These are phyloP conservation scores for Ypsolopha scabrella DNA, from an alignment of 2,888 invertebrate species.

Conservation along the genomic window DNA sequence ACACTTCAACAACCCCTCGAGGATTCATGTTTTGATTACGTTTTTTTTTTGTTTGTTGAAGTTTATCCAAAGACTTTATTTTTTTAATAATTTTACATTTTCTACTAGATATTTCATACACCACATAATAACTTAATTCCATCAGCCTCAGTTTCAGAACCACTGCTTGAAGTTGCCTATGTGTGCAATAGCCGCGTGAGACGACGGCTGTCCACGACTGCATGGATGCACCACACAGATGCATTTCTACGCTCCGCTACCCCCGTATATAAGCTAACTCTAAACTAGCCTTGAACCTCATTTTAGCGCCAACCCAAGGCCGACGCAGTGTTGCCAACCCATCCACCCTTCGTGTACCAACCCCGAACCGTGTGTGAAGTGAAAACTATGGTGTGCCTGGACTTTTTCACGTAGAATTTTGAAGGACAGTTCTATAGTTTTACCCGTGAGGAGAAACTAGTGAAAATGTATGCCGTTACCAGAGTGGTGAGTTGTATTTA, in stretches of 20 bases:
- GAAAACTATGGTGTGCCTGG: slow-evolving; percentile 2
- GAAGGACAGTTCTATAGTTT: slow-evolving; percentile 1
- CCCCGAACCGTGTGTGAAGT: background rate
- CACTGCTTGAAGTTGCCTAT: slow-evolving; percentile 18
- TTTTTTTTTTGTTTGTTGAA: no score
- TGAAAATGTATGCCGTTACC: slow-evolving; percentile 2
- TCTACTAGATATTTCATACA: no score
- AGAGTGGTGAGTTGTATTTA: slow-evolving; percentile 1
- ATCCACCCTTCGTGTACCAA: background rate
- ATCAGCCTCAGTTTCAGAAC: slow-evolving; percentile 24
- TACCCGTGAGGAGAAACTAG: background rate
- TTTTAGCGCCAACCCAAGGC: slow-evolving; percentile 22
- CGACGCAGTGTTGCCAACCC: background rate
- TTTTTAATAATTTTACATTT: no score
- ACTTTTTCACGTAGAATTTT: background rate
- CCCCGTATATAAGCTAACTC: slow-evolving; percentile 58
- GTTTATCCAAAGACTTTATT: no score
- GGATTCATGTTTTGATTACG: no score
- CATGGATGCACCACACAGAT: slow-evolving; percentile 23
- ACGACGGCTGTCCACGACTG: slow-evolving; percentile 13
- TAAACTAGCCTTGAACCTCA: slow-evolving; percentile 67
- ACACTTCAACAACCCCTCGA: no score
- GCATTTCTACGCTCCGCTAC: slow-evolving; percentile 48
- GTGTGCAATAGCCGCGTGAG: slow-evolving; percentile 19
- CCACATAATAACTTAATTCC: no score